Evolutionary conservation across 2,797 vertebrate genomes (phyloP).

Genomic region (Botia kubotai): DNA sequence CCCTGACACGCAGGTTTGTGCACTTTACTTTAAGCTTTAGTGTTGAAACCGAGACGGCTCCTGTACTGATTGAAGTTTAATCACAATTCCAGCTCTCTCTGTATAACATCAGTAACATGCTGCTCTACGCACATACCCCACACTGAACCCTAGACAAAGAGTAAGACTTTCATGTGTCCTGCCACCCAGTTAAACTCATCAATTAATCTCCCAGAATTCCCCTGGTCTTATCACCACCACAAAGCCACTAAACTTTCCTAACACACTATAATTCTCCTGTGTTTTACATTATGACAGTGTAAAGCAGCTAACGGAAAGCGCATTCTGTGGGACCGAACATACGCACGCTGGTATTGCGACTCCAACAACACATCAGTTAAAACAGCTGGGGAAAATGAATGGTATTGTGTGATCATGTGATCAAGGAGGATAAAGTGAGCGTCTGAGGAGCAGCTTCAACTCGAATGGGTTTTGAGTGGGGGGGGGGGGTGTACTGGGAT

Average conservation of each 20-base stretch:
- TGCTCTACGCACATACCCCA: not conserved
- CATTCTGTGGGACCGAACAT: not conserved
- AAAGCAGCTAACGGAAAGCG: not conserved
- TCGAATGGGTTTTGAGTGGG: constrained; percentile 69
- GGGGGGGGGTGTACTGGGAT: constrained; percentile 49
- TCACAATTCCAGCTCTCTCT: not conserved
- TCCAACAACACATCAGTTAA: constrained; percentile 50
- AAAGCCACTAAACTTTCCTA: not conserved
- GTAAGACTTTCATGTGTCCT: constrained; percentile 24
- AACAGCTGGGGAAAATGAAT: constrained; percentile 59
- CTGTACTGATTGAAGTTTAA: constrained; percentile 6
- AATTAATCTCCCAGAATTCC: constrained; percentile 18
- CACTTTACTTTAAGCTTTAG: constrained; percentile 8
- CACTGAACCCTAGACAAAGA: not conserved
- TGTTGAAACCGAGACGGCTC: not conserved
- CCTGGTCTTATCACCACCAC: constrained; percentile 11
- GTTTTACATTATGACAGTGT: not conserved
- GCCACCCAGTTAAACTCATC: constrained; percentile 11
- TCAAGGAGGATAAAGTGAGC: constrained; percentile 54
- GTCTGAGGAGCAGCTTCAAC: constrained; percentile 65
- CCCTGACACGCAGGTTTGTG: constrained; percentile 21
- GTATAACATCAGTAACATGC: not conserved
- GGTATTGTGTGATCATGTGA: constrained; percentile 57
- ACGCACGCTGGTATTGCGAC: not conserved
- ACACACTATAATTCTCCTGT: not conserved